phyloP scores from a whole-genome alignment of 1,140 invertebrate species.

The Macrocentrus cingulum region DNA sequence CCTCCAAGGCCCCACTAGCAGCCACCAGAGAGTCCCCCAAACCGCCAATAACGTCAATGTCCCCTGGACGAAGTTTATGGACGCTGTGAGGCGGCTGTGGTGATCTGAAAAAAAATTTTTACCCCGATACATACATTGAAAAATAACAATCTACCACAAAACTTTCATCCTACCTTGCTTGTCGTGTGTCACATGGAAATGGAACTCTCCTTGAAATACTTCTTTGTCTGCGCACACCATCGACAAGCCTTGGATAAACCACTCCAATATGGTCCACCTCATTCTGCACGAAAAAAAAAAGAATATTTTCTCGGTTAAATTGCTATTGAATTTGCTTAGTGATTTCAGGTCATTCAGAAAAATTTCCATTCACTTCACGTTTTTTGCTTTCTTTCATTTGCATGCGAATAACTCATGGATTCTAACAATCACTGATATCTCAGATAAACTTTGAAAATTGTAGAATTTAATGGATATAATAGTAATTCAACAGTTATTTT shows the following conservation, averaged over 20 bases:
- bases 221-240: constrained; percentile 45
- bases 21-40: constrained; percentile 80
- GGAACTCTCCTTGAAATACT: constrained; percentile 37
- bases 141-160: background rate
- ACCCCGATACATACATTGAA: background rate
- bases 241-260: constrained; percentile 36
- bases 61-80: constrained; percentile 69
- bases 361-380: too few species aligned
- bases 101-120: constrained; percentile 36
- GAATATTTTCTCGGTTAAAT: background rate
- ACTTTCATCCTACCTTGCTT: constrained; percentile 36
- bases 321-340: background rate
- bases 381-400: too few species aligned
- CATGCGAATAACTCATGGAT: too few species aligned
- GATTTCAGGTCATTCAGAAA: too few species aligned
- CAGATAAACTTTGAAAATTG: too few species aligned
- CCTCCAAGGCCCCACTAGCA: constrained; percentile 74
- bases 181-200: constrained; percentile 53
- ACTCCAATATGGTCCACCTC: constrained; percentile 36
- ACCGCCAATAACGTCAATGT: constrained; percentile 77
- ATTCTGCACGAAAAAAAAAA: constrained; percentile 34
- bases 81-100: constrained; percentile 56
- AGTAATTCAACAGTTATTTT: too few species aligned
- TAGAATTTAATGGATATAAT: too few species aligned
- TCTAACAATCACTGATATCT: too few species aligned